Conservation (phyloP, 2,113 vertebrate species). For the Columba livia region DNA sequence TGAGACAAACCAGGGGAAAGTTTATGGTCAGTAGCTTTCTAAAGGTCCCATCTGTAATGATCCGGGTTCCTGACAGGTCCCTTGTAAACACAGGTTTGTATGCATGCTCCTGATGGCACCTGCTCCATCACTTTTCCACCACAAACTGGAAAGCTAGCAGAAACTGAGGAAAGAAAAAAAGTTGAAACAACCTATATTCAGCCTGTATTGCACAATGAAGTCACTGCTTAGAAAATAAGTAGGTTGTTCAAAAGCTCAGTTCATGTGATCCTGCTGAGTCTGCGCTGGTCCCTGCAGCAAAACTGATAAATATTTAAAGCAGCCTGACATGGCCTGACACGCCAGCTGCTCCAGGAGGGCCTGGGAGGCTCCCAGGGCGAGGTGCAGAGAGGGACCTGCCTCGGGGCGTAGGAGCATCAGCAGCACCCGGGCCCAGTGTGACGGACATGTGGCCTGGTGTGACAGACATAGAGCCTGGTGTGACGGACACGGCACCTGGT, state of each 20-base stretch:
- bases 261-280: not conserved
- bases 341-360: not conserved
- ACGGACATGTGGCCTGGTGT: too few relatives aligned
- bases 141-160: not conserved
- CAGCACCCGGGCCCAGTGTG: accelerated
- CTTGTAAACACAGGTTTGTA: accelerated
- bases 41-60: not conserved
- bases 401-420: accelerated
- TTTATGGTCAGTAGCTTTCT: not conserved
- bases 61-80: not conserved
- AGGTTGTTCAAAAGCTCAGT: not conserved
- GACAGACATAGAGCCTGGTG: too few relatives aligned
- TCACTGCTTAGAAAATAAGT: not conserved
- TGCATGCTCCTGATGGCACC: not conserved
- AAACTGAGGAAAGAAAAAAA: not conserved
- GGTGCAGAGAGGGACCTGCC: accelerated
- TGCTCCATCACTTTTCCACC: not conserved
- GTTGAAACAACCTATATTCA: not conserved
- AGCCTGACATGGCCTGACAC: accelerated
- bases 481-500: too few relatives aligned
- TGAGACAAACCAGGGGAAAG: not conserved
- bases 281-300: not conserved
- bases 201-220: not conserved
- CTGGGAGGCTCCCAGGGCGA: not conserved
- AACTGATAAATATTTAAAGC: not conserved